phyloP scores from a whole-genome alignment of 2,888 invertebrate species.

The Cerastis rubricosa region DNA sequence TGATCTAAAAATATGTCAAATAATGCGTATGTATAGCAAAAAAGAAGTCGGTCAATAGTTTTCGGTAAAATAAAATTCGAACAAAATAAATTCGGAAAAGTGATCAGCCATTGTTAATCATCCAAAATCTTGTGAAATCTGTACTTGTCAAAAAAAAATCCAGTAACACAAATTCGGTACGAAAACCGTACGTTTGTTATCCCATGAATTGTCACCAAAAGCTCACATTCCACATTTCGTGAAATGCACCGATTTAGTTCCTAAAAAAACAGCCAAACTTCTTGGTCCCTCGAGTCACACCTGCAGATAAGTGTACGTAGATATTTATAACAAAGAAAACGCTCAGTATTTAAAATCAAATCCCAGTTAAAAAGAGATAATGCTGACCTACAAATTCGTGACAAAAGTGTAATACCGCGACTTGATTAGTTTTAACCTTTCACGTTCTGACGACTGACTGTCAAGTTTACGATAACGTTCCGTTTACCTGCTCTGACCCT shows the following conservation, averaged over 20 bases:
- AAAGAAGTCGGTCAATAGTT: too few relatives aligned
- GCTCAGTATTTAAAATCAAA: neutral
- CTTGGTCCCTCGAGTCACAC: neutral
- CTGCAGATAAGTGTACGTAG: neutral
- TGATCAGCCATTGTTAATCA: too few relatives aligned
- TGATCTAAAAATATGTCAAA: too few relatives aligned
- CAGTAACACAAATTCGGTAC: neutral
- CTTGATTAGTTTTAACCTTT: conserved; percentile 20
- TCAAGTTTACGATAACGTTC: conserved; percentile 29
- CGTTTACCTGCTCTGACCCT: conserved; percentile 39
- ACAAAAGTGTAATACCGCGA: conserved; percentile 34
- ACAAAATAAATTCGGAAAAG: too few relatives aligned
- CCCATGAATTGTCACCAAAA: neutral
- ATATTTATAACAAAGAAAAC: neutral
- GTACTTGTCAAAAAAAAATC: neutral
- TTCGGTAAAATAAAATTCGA: too few relatives aligned
- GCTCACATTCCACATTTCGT: too few relatives aligned
- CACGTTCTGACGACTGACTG: neutral
- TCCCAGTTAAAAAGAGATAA: neutral
- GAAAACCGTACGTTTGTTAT: neutral
- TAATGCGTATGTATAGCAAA: too few relatives aligned
- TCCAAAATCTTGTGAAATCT: neutral
- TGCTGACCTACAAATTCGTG: neutral
- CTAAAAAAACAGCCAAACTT: neutral
- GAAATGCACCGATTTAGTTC: neutral